Percentiles rank a stretch among this genome's conserved stretches.
Conservation (phyloP, 2,797 vertebrate species). For the Amniataba percoides region DNA sequence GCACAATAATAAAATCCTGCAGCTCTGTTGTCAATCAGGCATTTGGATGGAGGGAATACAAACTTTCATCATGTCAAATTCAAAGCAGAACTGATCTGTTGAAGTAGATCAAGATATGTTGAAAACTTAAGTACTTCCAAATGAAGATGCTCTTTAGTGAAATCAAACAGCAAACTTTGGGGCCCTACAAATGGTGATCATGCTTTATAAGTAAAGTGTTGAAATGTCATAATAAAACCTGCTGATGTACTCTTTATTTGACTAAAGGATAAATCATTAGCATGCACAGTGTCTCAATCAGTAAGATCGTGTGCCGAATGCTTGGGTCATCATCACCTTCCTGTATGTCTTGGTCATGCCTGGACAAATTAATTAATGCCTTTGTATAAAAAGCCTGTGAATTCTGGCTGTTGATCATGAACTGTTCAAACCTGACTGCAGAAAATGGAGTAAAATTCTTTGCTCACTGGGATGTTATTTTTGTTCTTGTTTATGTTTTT, state of each 20-base stretch:
- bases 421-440: conserved; percentile 69
- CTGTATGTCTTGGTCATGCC: conserved; percentile 67
- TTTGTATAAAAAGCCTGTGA: conserved; percentile 75
- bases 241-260: conserved; percentile 37
- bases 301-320: conserved; percentile 49
- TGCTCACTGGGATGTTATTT: conserved; percentile 61
- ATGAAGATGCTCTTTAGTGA: conserved; percentile 15
- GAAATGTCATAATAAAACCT: conserved; percentile 42
- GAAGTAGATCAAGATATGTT: conserved; percentile 23
- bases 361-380: conserved; percentile 74
- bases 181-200: conserved; percentile 7
- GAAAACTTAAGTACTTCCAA: conserved; percentile 29
- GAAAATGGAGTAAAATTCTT: conserved; percentile 65
- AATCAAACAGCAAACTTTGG: conserved; percentile 35
- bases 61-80: conserved; percentile 42
- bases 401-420: conserved; percentile 70
- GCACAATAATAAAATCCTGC: conserved; percentile 39
- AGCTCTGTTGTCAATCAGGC: conserved; percentile 33
- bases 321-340: conserved; percentile 59
- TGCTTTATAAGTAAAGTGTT: conserved; percentile 16
- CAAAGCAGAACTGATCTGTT: conserved; percentile 12
- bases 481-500: conserved; percentile 5
- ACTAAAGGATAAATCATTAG: conserved; percentile 56
- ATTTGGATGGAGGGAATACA: conserved; percentile 12
- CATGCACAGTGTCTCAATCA: conserved; percentile 66